These are phyloP conservation scores for Notolepis coatsorum DNA, from an alignment of 2,797 vertebrate genomes.

Conservation along the genomic window DNA sequence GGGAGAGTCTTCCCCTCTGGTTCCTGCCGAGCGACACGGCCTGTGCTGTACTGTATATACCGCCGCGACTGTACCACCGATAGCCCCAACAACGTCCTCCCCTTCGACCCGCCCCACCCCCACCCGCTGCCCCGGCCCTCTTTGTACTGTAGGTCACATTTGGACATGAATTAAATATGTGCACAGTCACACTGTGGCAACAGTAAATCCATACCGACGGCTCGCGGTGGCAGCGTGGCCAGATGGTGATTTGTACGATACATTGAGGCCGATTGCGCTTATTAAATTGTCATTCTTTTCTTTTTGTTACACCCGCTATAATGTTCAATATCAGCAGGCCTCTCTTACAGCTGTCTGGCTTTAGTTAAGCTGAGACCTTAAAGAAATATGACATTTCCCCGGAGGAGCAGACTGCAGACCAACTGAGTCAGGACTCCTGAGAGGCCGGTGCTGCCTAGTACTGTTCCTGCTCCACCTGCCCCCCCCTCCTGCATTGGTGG, in stretches of 20 bases:
- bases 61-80: background rate
- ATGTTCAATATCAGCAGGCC: conserved; percentile 11
- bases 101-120: background rate
- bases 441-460: background rate
- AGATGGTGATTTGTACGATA: conserved; percentile 27
- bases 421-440: background rate
- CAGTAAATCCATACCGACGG: conserved; percentile 9
- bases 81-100: background rate
- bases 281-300: conserved; percentile 18
- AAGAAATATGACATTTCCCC: conserved; percentile 17
- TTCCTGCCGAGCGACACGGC: background rate
- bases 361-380: conserved; percentile 21
- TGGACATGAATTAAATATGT: conserved; percentile 8
- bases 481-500: too few relatives aligned
- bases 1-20: too few relatives aligned
- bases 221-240: conserved; percentile 5
- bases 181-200: background rate
- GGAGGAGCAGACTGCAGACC: background rate
- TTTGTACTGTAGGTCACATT: background rate
- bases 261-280: conserved; percentile 16
- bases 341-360: conserved; percentile 11
- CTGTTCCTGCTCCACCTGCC: background rate
- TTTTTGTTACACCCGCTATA: conserved; percentile 17
- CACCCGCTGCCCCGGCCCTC: background rate
- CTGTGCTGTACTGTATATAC: background rate